phyloP scores from a whole-genome alignment of 1,140 invertebrate species.

The Phymastichus coffea region DNA sequence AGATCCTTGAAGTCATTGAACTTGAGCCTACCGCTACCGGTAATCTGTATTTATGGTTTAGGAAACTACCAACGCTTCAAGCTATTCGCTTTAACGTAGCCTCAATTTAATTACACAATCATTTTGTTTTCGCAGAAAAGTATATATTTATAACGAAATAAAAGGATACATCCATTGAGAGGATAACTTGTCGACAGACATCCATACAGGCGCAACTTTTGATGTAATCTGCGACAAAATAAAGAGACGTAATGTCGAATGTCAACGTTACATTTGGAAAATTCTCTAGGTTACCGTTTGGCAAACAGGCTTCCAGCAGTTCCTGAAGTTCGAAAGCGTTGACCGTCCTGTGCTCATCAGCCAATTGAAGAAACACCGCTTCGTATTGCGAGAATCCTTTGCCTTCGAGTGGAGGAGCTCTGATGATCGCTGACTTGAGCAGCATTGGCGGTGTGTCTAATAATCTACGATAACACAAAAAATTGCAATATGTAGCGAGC shows the following conservation, averaged over 20 bases:
- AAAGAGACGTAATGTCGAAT: no score
- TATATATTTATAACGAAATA: no score
- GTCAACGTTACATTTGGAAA: no score
- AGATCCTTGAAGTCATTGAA: constrained; percentile 88
- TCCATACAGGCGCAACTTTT: constrained; percentile 91
- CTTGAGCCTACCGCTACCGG: constrained; percentile 78
- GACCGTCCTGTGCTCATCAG: constrained; percentile 84
- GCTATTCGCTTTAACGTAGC: no score
- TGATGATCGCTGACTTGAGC: constrained; percentile 72
- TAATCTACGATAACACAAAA: constrained; percentile 54
- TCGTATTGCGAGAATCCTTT: constrained; percentile 85
- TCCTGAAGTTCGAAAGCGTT: constrained; percentile 92
- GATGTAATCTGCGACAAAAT: constrained; percentile 73
- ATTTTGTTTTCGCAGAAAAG: no score
- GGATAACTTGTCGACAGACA: constrained; percentile 86
- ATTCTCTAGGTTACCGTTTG: constrained; percentile 81
- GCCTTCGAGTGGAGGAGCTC: constrained; percentile 70
- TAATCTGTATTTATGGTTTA: constrained; percentile 59
- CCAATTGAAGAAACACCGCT: constrained; percentile 84
- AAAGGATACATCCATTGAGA: constrained; percentile 78
- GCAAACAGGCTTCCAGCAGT: constrained; percentile 85
- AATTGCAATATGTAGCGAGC: no score
- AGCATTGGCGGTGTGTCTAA: constrained; percentile 74
- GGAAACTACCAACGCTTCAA: constrained; percentile 11
- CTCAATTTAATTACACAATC: no score